These are phyloP conservation scores for Phalangium opilio DNA, from an alignment of 2,888 invertebrate species.

Conservation along the genomic window DNA sequence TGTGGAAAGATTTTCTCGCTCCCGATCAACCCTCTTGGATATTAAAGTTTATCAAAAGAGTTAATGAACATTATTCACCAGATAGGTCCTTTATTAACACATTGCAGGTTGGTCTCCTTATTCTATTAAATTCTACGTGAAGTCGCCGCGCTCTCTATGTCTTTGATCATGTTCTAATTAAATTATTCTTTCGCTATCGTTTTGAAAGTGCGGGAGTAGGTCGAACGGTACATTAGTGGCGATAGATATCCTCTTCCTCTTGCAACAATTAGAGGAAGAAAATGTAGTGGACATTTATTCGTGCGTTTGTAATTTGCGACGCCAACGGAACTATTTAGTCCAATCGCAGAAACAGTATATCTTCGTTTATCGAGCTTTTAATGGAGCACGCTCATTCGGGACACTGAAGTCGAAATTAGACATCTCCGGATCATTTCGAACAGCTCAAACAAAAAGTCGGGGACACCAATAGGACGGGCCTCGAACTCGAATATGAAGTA, in stretches of 20 bases:
- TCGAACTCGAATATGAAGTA: conserved; percentile 62
- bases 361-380: conserved; percentile 80
- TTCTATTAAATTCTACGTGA: no score
- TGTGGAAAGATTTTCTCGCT: conserved; percentile 92
- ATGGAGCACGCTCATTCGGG: conserved; percentile 82
- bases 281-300: conserved; percentile 66
- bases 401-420: conserved; percentile 64
- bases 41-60: conserved; percentile 71
- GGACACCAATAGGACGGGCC: conserved; percentile 39
- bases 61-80: conserved; percentile 64
- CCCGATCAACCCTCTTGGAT: conserved; percentile 87
- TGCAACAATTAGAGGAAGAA: conserved; percentile 50
- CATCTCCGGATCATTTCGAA: conserved; percentile 54
- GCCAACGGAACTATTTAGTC: conserved; percentile 83
- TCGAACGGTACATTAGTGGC: conserved; percentile 82
- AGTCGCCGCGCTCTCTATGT: no score
- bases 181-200: no score
- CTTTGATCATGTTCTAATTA: no score
- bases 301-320: conserved; percentile 72
- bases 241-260: conserved; percentile 57
- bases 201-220: conserved; percentile 72
- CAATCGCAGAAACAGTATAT: conserved; percentile 87
- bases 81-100: conserved; percentile 71
- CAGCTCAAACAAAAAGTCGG: conserved; percentile 51
- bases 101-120: conserved; percentile 15